These are phyloP conservation scores for Zeuzera pyrina DNA, from an alignment of 2,888 invertebrate species.

Conservation along the genomic window DNA sequence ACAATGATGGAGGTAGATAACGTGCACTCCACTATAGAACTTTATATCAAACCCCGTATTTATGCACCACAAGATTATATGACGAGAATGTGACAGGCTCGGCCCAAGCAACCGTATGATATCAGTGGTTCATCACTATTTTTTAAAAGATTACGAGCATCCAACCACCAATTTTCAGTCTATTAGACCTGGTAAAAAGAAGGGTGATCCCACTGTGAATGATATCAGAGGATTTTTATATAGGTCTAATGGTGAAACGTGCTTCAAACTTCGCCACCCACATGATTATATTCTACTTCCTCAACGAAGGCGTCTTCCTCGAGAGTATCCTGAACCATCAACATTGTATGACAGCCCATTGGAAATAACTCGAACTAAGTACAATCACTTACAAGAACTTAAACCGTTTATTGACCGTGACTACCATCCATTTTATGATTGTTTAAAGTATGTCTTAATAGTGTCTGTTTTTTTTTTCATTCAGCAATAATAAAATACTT, in stretches of 20 bases:
- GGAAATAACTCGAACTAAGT: constrained; percentile 2
- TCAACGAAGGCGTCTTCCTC: background rate
- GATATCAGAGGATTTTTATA: constrained; percentile 4
- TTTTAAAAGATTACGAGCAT: background rate
- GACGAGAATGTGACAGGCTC: constrained; percentile 2
- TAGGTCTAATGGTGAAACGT: background rate
- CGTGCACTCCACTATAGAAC: background rate
- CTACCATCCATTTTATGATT: no score
- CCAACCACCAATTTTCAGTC: background rate
- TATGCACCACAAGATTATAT: constrained; percentile 3
- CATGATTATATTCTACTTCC: background rate
- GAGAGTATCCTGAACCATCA: background rate
- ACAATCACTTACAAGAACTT: constrained; percentile 5
- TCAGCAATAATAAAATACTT: no score
- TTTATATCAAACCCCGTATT: background rate
- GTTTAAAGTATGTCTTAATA: no score
- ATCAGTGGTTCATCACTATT: constrained; percentile 2
- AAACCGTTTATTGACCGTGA: constrained; percentile 4
- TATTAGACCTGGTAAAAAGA: background rate
- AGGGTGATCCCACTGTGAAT: constrained; percentile 1
- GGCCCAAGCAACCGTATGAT: constrained; percentile 1
- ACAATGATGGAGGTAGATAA: background rate
- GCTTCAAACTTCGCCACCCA: constrained; percentile 2
- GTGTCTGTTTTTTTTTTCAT: no score
- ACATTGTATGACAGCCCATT: background rate